phyloP scores from a whole-genome alignment of 2,888 invertebrate genomes.

The Conchocele bisecta region DNA sequence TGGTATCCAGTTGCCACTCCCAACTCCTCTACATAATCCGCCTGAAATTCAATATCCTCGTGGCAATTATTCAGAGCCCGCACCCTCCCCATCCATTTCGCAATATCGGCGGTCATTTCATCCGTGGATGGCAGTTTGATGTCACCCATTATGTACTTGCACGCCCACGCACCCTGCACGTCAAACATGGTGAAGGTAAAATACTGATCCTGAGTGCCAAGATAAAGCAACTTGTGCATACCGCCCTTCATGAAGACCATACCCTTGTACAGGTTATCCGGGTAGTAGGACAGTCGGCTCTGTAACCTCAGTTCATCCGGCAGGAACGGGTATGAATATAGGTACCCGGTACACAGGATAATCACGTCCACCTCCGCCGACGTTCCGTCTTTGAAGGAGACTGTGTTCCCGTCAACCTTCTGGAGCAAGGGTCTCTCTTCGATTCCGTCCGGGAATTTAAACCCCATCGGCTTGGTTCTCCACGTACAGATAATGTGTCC shows the following conservation, averaged over 20 bases:
- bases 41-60: conserved; percentile 3
- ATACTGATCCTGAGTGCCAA: conserved; percentile 43
- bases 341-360: conserved; percentile 46
- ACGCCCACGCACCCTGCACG: conserved; percentile 36
- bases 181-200: conserved; percentile 57
- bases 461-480: conserved; percentile 36
- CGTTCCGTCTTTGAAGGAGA: conserved; percentile 41
- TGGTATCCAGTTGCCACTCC: conserved; percentile 21
- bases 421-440: conserved; percentile 41
- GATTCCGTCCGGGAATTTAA: conserved; percentile 39
- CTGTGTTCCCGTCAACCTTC: conserved; percentile 19
- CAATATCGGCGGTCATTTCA: not conserved
- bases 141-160: conserved; percentile 22
- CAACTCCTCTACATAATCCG: conserved; percentile 28
- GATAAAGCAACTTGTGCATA: conserved; percentile 42
- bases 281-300: conserved; percentile 8
- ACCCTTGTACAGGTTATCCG: conserved; percentile 44
- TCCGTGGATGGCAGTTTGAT: not conserved
- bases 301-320: conserved; percentile 18
- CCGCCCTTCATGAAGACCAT: conserved; percentile 40
- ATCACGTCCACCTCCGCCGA: conserved; percentile 33
- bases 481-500: conserved; percentile 15
- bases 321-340: conserved; percentile 26
- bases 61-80: not conserved
- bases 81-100: not conserved